These are phyloP conservation scores for Dreissena polymorpha DNA, from an alignment of 1,140 invertebrate genomes.

Conservation along the genomic window DNA sequence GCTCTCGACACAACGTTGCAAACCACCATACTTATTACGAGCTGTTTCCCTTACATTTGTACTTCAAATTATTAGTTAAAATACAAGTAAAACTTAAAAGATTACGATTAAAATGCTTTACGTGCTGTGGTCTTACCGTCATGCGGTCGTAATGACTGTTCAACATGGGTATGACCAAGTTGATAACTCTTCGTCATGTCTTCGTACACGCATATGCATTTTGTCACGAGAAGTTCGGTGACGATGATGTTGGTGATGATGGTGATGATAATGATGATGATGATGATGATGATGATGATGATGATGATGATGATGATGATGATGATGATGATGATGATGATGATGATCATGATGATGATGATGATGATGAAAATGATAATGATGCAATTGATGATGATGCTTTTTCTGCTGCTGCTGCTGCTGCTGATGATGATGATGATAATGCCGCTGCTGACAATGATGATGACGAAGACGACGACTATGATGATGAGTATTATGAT, in stretches of 20 bases:
- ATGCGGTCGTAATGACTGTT: no score
- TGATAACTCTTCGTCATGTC: not conserved
- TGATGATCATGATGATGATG: not conserved
- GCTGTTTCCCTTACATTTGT: no score
- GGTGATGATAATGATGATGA: not conserved
- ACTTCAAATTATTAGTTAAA: no score
- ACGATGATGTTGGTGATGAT: constrained; percentile 10
- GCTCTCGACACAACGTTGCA: no score
- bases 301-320: no score
- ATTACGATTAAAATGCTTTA: no score
- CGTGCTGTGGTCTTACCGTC: no score
- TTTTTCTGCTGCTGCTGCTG: no score
- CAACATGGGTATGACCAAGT: not conserved
- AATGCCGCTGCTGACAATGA: not conserved
- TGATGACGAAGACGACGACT: not conserved
- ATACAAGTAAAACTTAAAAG: no score
- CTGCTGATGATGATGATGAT: no score
- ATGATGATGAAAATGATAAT: not conserved
- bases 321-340: not conserved
- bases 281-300: not conserved
- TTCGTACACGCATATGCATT: constrained; percentile 26
- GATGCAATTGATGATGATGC: no score
- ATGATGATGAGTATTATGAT: not conserved
- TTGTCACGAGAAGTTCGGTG: constrained; percentile 18
- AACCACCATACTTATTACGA: no score